Conservation (phyloP, 2,888 invertebrate species). For the Megamerina dolium region DNA sequence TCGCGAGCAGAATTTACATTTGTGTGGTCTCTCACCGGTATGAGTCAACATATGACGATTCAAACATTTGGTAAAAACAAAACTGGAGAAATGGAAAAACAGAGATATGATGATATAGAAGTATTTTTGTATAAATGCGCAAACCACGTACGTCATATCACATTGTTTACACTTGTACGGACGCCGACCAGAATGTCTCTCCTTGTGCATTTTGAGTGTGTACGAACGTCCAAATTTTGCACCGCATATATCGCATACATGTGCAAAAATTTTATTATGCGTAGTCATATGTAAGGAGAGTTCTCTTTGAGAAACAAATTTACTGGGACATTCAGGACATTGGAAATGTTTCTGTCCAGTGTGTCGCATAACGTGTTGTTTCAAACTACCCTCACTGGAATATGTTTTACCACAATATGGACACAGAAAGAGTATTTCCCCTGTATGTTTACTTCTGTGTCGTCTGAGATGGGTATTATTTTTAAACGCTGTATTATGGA, state of each 20-base stretch:
- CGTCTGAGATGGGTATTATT: slow-evolving; percentile 55
- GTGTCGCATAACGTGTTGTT: slow-evolving; percentile 56
- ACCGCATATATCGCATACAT: slow-evolving; percentile 59
- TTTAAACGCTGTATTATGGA: slow-evolving; percentile 46
- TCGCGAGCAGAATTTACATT: slow-evolving; percentile 52
- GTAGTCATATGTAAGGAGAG: slow-evolving; percentile 51
- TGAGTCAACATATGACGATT: slow-evolving; percentile 55
- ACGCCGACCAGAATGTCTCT: slow-evolving; percentile 58
- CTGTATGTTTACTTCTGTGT: slow-evolving; percentile 53
- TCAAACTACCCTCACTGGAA: slow-evolving; percentile 50
- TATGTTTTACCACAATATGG: slow-evolving; percentile 56
- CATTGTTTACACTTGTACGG: slow-evolving; percentile 31
- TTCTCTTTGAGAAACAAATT: slow-evolving; percentile 54
- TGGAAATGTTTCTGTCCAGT: slow-evolving; percentile 53
- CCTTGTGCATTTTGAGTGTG: slow-evolving; percentile 58
- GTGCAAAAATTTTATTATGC: slow-evolving; percentile 56
- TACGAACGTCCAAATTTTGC: slow-evolving; percentile 55
- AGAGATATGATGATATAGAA: no score
- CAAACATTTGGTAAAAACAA: slow-evolving; percentile 53
- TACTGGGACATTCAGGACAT: slow-evolving; percentile 56
- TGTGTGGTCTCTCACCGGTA: slow-evolving; percentile 52
- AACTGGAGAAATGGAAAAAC: slow-evolving; percentile 49
- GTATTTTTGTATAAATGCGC: no score
- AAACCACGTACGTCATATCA: slow-evolving; percentile 33
- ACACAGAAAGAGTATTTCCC: slow-evolving; percentile 55